phyloP scores from a whole-genome alignment of 1,140 invertebrate genomes.

The Ceratitis capitata region DNA sequence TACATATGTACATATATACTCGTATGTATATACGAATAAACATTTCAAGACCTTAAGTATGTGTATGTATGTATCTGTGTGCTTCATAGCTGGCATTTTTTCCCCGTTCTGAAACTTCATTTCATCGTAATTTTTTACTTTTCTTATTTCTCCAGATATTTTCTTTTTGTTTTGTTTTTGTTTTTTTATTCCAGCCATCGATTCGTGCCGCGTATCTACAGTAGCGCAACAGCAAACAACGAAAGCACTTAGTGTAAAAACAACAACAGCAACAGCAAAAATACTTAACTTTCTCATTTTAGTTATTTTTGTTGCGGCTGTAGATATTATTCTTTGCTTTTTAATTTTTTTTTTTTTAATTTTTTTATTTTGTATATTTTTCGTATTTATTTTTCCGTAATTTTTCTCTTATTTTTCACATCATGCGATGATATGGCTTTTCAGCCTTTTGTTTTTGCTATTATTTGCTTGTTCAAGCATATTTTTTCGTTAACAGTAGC shows the following conservation, averaged over 20 bases:
- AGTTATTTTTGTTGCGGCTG: not conserved
- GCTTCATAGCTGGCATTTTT: conserved; percentile 22
- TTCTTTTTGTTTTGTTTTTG: not conserved
- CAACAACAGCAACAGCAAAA: not conserved
- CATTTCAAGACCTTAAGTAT: not conserved
- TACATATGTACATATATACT: not conserved
- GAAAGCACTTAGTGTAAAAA: conserved; percentile 3
- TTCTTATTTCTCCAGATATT: too few relatives aligned
- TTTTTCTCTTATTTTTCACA: not conserved
- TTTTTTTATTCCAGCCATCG: not conserved
- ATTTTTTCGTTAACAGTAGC: not conserved
- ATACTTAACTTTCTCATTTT: not conserved
- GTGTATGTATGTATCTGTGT: too few relatives aligned
- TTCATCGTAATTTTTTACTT: not conserved
- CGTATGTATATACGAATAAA: not conserved
- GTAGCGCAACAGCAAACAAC: conserved; percentile 1
- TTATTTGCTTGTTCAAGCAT: not conserved
- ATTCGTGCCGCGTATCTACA: conserved; percentile 35
- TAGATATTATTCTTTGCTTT: not conserved
- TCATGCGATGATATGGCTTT: not conserved
- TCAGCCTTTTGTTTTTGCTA: not conserved
- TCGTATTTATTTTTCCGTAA: not conserved
- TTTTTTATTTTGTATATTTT: too few relatives aligned
- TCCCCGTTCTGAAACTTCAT: not conserved
- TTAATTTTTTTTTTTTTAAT: not conserved